Evolutionary conservation across 2,797 vertebrate genomes (phyloP).

Genomic region (Sphenopsis melanotis): DNA sequence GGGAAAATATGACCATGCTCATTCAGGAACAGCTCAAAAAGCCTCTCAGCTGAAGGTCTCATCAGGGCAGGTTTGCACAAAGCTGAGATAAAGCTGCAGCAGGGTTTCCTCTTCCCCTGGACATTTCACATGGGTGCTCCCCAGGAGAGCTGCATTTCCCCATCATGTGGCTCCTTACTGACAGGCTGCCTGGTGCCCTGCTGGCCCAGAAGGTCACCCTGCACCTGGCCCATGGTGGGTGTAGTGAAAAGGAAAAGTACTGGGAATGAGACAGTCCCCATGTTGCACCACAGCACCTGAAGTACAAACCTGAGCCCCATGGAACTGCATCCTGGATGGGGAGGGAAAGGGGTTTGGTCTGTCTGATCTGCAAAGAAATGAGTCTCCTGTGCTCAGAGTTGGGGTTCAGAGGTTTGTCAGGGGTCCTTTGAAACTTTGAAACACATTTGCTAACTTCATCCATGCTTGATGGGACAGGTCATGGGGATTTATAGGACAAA

Average conservation of each 20-base stretch:
- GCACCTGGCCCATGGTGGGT: not conserved
- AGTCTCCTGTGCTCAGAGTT: not conserved
- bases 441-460: not conserved
- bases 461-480: not conserved
- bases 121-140: not conserved
- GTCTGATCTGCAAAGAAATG: not conserved
- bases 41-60: not conserved
- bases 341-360: not conserved
- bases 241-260: slow-evolving; percentile 19
- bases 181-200: not conserved
- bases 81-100: not conserved
- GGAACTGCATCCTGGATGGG: not conserved
- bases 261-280: not conserved
- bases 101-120: not conserved
- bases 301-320: not conserved
- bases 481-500: not conserved
- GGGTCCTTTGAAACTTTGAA: not conserved
- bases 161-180: not conserved
- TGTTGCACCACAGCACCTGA: not conserved
- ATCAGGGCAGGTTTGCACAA: not conserved
- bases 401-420: not conserved
- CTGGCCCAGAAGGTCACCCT: not conserved
- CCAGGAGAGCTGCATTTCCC: slow-evolving; percentile 11
- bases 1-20: not conserved
- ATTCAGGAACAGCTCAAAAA: not conserved